Evolutionary conservation across 2,797 vertebrate genomes (phyloP), one percentile per base, ranked within the genome.

Genomic region (Xiphorhynchus erythropygius): DNA sequence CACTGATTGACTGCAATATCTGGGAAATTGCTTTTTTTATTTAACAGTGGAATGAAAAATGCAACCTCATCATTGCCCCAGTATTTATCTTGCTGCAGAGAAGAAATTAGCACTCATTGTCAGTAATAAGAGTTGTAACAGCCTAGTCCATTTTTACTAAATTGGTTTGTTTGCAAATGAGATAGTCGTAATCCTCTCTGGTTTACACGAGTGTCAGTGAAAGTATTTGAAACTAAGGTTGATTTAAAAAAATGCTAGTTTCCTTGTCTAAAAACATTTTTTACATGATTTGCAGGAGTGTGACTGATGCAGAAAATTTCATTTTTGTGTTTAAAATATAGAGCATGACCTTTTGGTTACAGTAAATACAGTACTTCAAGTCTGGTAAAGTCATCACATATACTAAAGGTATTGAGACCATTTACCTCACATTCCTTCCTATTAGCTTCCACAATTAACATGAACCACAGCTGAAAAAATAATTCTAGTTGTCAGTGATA

Each of bases 381-480:
- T 95, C 98, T 98, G 98, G 96, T 96, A 98, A 98, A 98, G 97
- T 93, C 97, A 97, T 98, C 97, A 97, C 79, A 88, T 90, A 89
- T 94, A 83, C 89, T 93, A 77, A 96, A 88, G 91, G 89, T 97
- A 96, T 91, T 78, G 84, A 92, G 92, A 91, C 82, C 93, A 85
- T 98, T 97, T 97, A 97, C 96, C 83, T 95, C 94, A 92, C 98
- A 98, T 98, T 98, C 98, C 97, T 97, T 68, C 95, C 97, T 96
- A 96, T 97, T 97, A 94, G 96, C 94, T 97, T 94, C 94, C 95
- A 96, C 97, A 97, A 98, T 97, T 97, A 98, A 97, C 97, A 95
- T 97, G 97, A 97, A 96, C 96, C 97, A 95, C 98, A 98, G 98
- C 98, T 98, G 98, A 97, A 95, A 98, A 98, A 98, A 98, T 98